phyloP scores from a whole-genome alignment of 2,113 vertebrate genomes.

The Machaerirhynchus nigripectus region DNA sequence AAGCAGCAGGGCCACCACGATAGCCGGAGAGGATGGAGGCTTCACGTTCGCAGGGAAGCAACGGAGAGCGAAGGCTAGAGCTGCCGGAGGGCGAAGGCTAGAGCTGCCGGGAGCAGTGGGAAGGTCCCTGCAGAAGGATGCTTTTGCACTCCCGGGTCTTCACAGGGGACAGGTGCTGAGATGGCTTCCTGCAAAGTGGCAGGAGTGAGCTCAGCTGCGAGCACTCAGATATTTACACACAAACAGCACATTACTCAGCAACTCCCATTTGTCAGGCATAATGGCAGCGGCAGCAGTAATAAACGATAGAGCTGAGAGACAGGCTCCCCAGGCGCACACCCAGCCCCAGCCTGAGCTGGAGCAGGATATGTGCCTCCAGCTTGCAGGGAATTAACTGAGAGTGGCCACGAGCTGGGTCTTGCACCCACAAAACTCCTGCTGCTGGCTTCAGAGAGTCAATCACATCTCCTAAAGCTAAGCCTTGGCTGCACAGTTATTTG shows the following conservation, averaged over 20 bases:
- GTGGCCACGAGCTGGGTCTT: neutral
- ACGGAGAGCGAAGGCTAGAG: rapidly evolving
- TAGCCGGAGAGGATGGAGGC: neutral
- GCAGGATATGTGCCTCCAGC: neutral
- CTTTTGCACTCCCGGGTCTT: neutral
- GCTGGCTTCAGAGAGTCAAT: neutral
- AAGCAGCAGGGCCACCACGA: neutral
- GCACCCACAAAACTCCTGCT: neutral
- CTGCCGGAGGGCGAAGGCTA: neutral
- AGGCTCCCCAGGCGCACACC: neutral
- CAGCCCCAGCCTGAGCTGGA: neutral
- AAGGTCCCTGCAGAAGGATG: neutral
- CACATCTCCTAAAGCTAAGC: neutral
- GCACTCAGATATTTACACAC: conserved; percentile 43
- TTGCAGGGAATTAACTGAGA: neutral
- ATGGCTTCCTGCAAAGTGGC: conserved; percentile 34
- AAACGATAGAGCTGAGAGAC: conserved; percentile 31
- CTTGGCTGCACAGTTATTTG: neutral
- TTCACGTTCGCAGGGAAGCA: neutral
- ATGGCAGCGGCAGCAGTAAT: conserved; percentile 23
- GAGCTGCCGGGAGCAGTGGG: neutral
- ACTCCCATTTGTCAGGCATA: conserved; percentile 28
- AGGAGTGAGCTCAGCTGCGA: conserved; percentile 31
- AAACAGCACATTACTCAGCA: conserved; percentile 56
- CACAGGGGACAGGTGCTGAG: neutral